Evolutionary conservation across 2,888 invertebrate species (phyloP).

Genomic region (Arrhopalites spinosus): DNA sequence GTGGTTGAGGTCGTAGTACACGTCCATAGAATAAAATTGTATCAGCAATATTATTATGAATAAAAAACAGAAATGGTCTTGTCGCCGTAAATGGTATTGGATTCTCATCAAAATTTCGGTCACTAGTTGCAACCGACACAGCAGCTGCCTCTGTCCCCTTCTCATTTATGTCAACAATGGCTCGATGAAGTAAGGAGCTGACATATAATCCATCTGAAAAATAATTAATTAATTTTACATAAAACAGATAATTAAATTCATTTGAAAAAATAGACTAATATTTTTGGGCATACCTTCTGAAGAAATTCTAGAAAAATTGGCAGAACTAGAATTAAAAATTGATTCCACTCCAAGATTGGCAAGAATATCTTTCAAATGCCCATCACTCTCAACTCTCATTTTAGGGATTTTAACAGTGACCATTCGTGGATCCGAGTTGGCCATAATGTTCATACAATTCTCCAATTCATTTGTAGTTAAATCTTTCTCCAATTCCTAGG

Average conservation of each 20-base stretch:
- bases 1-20: conserved; percentile 65
- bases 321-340: conserved; percentile 67
- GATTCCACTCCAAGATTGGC: conserved; percentile 56
- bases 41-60: conserved; percentile 70
- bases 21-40: conserved; percentile 74
- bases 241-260: neutral
- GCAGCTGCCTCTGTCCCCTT: conserved; percentile 69
- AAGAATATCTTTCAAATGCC: conserved; percentile 46
- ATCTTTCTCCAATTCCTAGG: conserved; percentile 63
- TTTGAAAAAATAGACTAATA: neutral
- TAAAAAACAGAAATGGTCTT: conserved; percentile 75
- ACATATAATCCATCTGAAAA: conserved; percentile 49
- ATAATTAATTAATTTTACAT: neutral
- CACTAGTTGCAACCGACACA: conserved; percentile 70
- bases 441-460: conserved; percentile 17
- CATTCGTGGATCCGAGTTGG: conserved; percentile 8
- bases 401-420: conserved; percentile 66
- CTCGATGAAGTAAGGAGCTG: conserved; percentile 59
- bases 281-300: conserved; percentile 52
- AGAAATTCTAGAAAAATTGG: conserved; percentile 72
- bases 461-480: conserved; percentile 59
- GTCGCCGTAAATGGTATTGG: conserved; percentile 64
- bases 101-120: conserved; percentile 46
- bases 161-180: conserved; percentile 59
- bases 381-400: conserved; percentile 68